These are phyloP conservation scores for Cerastoderma edule DNA, from an alignment of 2,888 invertebrate genomes.

Conservation along the genomic window DNA sequence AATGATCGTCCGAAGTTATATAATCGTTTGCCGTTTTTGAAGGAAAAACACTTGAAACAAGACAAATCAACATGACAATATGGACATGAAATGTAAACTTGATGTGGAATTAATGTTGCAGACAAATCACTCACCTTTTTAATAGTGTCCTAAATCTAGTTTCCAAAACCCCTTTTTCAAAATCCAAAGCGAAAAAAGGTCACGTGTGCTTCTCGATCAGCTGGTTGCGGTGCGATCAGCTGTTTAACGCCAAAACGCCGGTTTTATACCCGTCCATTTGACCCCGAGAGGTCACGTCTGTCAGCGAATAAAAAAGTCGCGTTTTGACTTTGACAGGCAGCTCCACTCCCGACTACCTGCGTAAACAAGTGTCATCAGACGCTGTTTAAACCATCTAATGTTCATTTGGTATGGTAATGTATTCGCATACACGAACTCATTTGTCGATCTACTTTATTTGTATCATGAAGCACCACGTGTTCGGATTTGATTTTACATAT, in stretches of 20 bases:
- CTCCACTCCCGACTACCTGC: conserved; percentile 5
- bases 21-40: too few relatives aligned
- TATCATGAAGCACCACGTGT: neutral
- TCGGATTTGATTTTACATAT: neutral
- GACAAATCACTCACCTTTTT: too few relatives aligned
- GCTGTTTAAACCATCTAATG: neutral
- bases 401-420: conserved; percentile 9
- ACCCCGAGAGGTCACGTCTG: conserved; percentile 23
- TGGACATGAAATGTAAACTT: too few relatives aligned
- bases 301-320: conserved; percentile 8
- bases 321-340: conserved; percentile 3
- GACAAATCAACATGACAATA: too few relatives aligned
- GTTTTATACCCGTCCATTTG: conserved; percentile 21
- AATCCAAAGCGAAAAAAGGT: neutral
- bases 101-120: too few relatives aligned
- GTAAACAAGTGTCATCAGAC: neutral
- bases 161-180: too few relatives aligned
- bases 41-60: too few relatives aligned
- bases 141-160: too few relatives aligned
- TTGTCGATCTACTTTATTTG: conserved; percentile 17
- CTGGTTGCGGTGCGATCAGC: conserved; percentile 23
- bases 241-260: conserved; percentile 13
- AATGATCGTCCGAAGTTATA: too few relatives aligned
- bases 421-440: neutral
- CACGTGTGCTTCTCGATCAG: conserved; percentile 11